A percentile compares a stretch with the other conserved stretches of the same genome.
phyloP scores from a whole-genome alignment of 2,113 vertebrate species.

The Hirundichthys speculiger region DNA sequence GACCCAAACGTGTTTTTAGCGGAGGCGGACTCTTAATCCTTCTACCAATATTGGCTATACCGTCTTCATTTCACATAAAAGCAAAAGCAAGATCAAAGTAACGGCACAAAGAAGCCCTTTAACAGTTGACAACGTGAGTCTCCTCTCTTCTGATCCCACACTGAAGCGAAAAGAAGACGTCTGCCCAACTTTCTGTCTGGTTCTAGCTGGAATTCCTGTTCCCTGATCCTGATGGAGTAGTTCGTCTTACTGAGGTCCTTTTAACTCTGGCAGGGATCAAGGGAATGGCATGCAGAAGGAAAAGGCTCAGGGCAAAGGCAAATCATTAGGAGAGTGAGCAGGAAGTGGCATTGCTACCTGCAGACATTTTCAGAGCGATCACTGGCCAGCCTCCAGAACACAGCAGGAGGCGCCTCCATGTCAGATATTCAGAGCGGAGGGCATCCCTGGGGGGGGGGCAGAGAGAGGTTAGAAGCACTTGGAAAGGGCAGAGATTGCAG shows the following conservation, averaged over 20 bases:
- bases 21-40: neutral
- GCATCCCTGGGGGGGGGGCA: no score
- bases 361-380: constrained; percentile 58
- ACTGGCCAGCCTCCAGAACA: constrained; percentile 52
- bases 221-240: constrained; percentile 28
- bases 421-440: constrained; percentile 57
- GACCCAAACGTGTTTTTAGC: neutral
- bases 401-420: constrained; percentile 31
- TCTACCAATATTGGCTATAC: neutral
- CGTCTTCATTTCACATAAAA: neutral
- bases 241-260: constrained; percentile 53
- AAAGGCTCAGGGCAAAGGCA: constrained; percentile 45
- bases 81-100: constrained; percentile 18
- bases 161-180: constrained; percentile 6
- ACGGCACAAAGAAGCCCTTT: neutral
- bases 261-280: constrained; percentile 51
- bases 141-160: neutral
- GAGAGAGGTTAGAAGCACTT: constrained; percentile 38
- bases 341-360: constrained; percentile 71
- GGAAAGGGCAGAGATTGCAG: constrained; percentile 50
- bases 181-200: constrained; percentile 19
- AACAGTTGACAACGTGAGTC: neutral
- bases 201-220: constrained; percentile 15
- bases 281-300: constrained; percentile 49
- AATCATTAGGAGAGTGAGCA: constrained; percentile 54